Conservation (phyloP, 2,113 vertebrate genomes). For the Origma solitaria region DNA sequence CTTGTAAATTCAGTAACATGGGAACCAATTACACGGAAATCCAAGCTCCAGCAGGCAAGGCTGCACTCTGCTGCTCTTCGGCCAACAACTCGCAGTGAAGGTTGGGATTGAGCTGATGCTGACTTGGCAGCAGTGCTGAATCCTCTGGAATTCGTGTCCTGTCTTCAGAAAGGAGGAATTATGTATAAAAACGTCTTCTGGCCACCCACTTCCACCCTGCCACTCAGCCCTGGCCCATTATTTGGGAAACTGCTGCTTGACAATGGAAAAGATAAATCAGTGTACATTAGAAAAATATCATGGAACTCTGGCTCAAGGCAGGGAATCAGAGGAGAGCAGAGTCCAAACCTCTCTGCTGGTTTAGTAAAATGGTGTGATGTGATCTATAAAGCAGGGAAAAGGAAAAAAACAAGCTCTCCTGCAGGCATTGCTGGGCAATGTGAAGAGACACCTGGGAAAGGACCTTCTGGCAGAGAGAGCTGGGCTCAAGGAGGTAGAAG, state of each 20-base stretch:
- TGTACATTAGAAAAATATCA: background rate
- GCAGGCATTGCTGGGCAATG: background rate
- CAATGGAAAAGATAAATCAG: background rate
- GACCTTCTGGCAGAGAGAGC: background rate
- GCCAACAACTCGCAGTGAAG: rapidly evolving
- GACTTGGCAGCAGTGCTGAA: background rate
- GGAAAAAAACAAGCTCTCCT: background rate
- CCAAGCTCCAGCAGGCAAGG: background rate
- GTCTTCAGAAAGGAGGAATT: background rate
- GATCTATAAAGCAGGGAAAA: background rate
- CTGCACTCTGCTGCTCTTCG: background rate
- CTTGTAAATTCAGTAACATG: background rate
- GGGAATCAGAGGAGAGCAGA: background rate
- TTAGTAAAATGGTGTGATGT: background rate
- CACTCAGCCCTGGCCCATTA: background rate
- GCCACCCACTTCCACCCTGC: background rate
- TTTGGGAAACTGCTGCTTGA: background rate
- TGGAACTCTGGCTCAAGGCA: background rate
- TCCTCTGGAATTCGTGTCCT: background rate
- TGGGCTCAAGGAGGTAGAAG: background rate
- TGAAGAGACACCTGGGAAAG: background rate
- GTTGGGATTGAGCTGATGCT: background rate
- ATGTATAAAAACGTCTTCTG: background rate
- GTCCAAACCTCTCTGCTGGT: background rate
- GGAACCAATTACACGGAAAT: background rate